phyloP scores from a whole-genome alignment of 2,888 invertebrate genomes.

The Netelia fuscicornis region DNA sequence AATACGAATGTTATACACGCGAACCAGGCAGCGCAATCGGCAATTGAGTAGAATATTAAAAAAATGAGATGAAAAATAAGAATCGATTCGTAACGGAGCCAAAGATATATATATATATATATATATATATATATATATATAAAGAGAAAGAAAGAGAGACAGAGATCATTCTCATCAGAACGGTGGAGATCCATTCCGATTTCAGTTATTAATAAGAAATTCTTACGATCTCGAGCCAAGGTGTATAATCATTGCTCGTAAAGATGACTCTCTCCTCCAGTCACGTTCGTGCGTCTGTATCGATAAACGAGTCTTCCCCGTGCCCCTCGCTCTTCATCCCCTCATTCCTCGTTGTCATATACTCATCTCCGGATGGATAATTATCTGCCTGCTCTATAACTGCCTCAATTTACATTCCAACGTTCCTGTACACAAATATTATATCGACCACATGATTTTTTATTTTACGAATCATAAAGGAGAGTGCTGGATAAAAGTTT shows the following conservation, averaged over 20 bases:
- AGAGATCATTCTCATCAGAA: slow-evolving; percentile 41
- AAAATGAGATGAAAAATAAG: background rate
- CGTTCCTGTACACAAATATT: slow-evolving; percentile 31
- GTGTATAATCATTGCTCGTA: slow-evolving; percentile 77
- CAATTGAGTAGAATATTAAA: slow-evolving; percentile 2
- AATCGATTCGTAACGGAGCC: slow-evolving; percentile 37
- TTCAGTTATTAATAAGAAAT: slow-evolving; percentile 75
- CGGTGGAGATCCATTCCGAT: slow-evolving; percentile 67
- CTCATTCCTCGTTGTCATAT: slow-evolving; percentile 45
- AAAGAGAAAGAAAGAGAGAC: slow-evolving; percentile 7
- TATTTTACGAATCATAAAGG: slow-evolving; percentile 39
- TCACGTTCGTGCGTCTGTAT: slow-evolving; percentile 42
- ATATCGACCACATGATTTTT: slow-evolving; percentile 21
- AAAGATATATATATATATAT: slow-evolving; percentile 3
- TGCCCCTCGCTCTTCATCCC: slow-evolving; percentile 28
- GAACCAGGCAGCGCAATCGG: slow-evolving; percentile 52
- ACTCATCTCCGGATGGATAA: slow-evolving; percentile 59
- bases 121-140: background rate
- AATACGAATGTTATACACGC: slow-evolving; percentile 54
- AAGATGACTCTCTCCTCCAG: slow-evolving; percentile 69
- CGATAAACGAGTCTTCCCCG: slow-evolving; percentile 39
- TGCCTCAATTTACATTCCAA: slow-evolving; percentile 64
- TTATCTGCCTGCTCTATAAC: slow-evolving; percentile 63
- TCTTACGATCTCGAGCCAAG: slow-evolving; percentile 67
- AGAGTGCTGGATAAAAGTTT: slow-evolving; percentile 7